Conservation (phyloP, 2,113 vertebrate species). For the Calcarius ornatus region DNA sequence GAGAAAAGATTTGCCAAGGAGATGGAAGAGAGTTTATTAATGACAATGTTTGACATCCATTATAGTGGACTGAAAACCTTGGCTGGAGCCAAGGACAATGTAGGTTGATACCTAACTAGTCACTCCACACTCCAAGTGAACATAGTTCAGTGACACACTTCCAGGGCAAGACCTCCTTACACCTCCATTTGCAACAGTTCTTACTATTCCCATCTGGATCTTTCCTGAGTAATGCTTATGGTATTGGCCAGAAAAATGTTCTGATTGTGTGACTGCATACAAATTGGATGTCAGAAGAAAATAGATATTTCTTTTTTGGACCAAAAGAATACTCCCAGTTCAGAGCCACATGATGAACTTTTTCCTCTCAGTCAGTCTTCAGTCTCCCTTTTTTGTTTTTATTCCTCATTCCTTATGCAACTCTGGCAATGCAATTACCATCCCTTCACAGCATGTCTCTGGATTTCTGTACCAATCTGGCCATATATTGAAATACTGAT, state of each 20-base stretch:
- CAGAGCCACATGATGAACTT: background rate
- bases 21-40: background rate
- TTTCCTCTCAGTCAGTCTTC: background rate
- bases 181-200: background rate
- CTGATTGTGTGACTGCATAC: background rate
- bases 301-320: background rate
- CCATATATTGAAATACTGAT: background rate
- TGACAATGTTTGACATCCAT: background rate
- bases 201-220: background rate
- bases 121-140: background rate
- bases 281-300: background rate
- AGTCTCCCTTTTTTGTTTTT: background rate
- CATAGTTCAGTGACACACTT: background rate
- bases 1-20: constrained; percentile 22
- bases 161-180: background rate
- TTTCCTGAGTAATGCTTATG: background rate
- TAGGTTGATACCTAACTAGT: background rate
- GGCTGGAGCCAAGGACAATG: background rate
- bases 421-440: background rate
- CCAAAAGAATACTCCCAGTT: background rate
- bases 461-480: background rate
- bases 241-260: background rate
- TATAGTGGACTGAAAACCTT: background rate
- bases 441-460: background rate
- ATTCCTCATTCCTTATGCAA: background rate